Evolutionary conservation across 2,797 vertebrate species (phyloP), one percentile per base, ranked within the genome.

Genomic region (Falco rusticolus): DNA sequence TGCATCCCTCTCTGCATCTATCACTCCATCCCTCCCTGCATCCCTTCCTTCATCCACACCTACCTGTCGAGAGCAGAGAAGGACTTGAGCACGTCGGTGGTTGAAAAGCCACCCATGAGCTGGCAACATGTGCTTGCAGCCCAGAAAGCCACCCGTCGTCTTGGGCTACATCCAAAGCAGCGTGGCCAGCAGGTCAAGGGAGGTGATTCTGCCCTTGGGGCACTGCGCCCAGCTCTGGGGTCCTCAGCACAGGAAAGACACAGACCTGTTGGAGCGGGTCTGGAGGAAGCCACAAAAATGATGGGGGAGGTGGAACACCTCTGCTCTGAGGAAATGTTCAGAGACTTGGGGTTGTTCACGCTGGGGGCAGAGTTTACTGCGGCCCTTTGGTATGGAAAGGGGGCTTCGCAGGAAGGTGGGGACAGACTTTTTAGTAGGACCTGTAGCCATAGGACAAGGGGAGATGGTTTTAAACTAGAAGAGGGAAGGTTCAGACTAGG

Each of bases 391-490:
- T 41, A 37, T 37, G 37, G 37, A 16, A 29, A 56, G 33, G 22
- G 34, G 14, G 20, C 15, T 10, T 5, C 1, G 3, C 16, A 28
- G 60, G 16, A 75, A 41, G 57, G 33, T 1, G 22, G 31, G 16
- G n/a, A 53, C 7, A 11, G 63, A 4, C 0, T 43, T 59, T 24
- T 21, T 3, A 33, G 25, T 4, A 20, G 37, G 20, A 15, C 14
- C 34, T 26, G 29, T 5, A 1, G 13, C 0, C 1, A 25, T 0
- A 26, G 56, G 66, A 56, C 14, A 10, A 54, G 59, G 48, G 25
- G 15, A 1, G 5, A 54, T 4, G 71, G 39, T 7, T 69, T 75
- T 6, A 33, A 48, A 24, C 5, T 18, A 8, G 21, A 70, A 21
- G 7, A 37, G 75, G 29, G 56, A 69, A 69, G 33, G 15, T 74